Evolutionary conservation across 2,113 vertebrate genomes (phyloP).

Genomic region (Paradisaea rubra): DNA sequence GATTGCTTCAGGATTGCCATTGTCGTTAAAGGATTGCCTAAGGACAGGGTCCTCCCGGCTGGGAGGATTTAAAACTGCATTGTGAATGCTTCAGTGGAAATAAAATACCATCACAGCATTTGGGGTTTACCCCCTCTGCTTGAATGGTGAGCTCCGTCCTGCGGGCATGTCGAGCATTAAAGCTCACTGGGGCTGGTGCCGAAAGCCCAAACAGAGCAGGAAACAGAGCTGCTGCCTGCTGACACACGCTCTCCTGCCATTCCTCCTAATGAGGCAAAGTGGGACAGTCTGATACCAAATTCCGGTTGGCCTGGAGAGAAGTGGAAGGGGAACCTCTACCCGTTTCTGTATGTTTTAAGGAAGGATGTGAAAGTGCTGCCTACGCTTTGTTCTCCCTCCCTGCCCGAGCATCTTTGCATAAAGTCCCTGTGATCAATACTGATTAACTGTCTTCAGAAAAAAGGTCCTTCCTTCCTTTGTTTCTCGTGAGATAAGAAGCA

Average conservation of each 20-base stretch:
- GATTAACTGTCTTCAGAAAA: not conserved
- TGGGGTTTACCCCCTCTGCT: not conserved
- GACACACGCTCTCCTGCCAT: not conserved
- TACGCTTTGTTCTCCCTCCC: not conserved
- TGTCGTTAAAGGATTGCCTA: not conserved
- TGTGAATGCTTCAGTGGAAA: not conserved
- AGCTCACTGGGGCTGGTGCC: not conserved
- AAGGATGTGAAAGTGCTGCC: not conserved
- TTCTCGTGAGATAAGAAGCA: not conserved
- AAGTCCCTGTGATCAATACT: not conserved
- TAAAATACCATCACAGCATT: not conserved
- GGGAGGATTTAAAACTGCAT: not conserved
- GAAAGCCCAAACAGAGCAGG: not conserved
- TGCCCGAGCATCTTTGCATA: not conserved
- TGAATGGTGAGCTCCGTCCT: not conserved
- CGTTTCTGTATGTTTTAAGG: not conserved
- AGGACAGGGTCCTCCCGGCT: not conserved
- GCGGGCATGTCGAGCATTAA: accelerated
- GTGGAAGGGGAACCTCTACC: not conserved
- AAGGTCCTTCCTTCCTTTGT: conserved; percentile 1
- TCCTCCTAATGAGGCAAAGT: not conserved
- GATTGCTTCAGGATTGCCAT: not conserved
- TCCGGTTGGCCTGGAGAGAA: not conserved
- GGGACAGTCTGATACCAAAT: not conserved
- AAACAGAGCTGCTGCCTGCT: not conserved